phyloP scores from a whole-genome alignment of 2,113 vertebrate genomes.

The Laterallus jamaicensis region DNA sequence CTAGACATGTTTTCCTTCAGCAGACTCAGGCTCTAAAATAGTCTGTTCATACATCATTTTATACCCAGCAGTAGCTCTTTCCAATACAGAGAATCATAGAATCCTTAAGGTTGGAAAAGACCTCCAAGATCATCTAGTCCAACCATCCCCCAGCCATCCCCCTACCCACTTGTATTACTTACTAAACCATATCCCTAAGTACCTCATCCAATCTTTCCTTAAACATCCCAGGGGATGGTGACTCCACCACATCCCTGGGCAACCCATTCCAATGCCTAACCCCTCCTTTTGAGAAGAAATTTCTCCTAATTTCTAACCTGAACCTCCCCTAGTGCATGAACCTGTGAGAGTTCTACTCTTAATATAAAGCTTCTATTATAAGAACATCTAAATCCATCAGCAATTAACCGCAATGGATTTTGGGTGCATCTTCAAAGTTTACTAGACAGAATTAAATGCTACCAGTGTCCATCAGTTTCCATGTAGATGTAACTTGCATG shows the following conservation, averaged over 20 bases:
- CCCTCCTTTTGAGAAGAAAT: too few species aligned
- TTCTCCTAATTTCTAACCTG: too few species aligned
- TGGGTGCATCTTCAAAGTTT: neutral
- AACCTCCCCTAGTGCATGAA: too few species aligned
- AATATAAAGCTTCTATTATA: neutral
- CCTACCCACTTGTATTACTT: too few species aligned
- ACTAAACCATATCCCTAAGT: too few species aligned
- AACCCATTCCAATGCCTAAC: too few species aligned
- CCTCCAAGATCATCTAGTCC: too few species aligned
- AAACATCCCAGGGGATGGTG: too few species aligned
- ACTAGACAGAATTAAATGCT: neutral
- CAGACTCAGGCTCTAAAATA: neutral
- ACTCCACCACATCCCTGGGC: too few species aligned
- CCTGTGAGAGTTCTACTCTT: neutral
- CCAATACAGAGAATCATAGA: neutral
- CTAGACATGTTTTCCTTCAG: neutral
- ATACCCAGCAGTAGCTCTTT: neutral
- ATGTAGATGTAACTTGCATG: neutral
- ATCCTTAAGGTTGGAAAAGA: too few species aligned
- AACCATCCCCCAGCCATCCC: too few species aligned
- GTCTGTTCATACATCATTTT: neutral
- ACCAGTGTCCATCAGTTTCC: neutral
- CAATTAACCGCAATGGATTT: neutral
- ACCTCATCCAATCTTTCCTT: too few species aligned
- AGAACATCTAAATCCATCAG: neutral